Percentiles rank a stretch among this genome's conserved stretches.
phyloP scores from a whole-genome alignment of 2,888 invertebrate species.

The Agriopis leucophaearia region DNA sequence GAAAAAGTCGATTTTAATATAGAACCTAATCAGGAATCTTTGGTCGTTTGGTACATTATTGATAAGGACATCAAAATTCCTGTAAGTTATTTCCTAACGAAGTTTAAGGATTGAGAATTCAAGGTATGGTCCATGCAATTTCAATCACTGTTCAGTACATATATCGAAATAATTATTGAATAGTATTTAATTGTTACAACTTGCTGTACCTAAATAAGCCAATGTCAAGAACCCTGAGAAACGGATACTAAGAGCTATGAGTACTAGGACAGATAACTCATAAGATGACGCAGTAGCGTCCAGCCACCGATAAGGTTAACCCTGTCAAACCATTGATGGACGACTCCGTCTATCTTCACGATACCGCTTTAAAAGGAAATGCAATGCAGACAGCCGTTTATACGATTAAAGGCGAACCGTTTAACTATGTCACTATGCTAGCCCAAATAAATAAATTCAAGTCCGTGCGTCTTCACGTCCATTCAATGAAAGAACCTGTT shows the following conservation, averaged over 20 bases:
- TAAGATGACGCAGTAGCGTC: constrained; percentile 46
- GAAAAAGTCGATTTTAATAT: constrained; percentile 44
- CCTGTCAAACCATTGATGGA: constrained; percentile 51
- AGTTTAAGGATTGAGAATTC: not conserved
- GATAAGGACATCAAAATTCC: not conserved
- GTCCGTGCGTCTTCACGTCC: constrained; percentile 60
- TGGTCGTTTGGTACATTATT: constrained; percentile 20
- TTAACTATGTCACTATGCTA: constrained; percentile 64
- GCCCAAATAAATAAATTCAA: constrained; percentile 71
- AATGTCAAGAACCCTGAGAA: constrained; percentile 37
- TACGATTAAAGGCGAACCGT: constrained; percentile 33
- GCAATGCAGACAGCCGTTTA: constrained; percentile 43
- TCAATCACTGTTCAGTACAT: no score
- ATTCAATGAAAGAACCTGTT: constrained; percentile 72
- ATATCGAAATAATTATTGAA: not conserved
- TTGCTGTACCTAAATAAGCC: constrained; percentile 18
- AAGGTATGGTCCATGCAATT: not conserved
- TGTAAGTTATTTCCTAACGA: not conserved
- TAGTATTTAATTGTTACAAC: not conserved
- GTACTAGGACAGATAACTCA: constrained; percentile 45
- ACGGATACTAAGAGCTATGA: constrained; percentile 34
- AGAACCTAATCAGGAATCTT: constrained; percentile 23
- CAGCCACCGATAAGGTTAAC: constrained; percentile 59
- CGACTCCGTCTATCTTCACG: constrained; percentile 36
- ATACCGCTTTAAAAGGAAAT: constrained; percentile 42